Evolutionary conservation across 2,797 vertebrate genomes (phyloP).

Genomic region (Falco biarmicus): DNA sequence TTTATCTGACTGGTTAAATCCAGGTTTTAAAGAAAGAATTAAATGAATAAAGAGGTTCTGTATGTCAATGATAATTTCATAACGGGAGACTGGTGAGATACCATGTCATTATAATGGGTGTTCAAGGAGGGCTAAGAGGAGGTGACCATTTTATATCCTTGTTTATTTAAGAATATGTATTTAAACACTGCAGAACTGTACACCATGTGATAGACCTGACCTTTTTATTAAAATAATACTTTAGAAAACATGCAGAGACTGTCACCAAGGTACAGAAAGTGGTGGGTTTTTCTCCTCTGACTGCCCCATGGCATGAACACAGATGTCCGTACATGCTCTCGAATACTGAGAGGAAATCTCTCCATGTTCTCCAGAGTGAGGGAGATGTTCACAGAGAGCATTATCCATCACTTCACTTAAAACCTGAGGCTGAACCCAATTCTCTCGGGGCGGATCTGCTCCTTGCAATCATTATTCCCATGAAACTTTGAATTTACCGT

Average conservation of each 20-base stretch:
- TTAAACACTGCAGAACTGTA: constrained; percentile 32
- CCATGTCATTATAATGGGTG: background rate
- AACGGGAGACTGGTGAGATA: background rate
- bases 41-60: constrained; percentile 15
- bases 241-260: constrained; percentile 40
- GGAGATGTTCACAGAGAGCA: background rate
- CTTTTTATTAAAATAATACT: constrained; percentile 50
- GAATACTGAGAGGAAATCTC: background rate
- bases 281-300: background rate
- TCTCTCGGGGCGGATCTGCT: background rate
- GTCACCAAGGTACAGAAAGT: background rate
- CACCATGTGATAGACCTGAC: background rate
- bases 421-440: background rate
- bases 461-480: background rate
- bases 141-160: background rate
- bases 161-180: constrained; percentile 38
- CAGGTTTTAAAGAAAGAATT: constrained; percentile 24
- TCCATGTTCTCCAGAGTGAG: background rate
- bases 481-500: background rate
- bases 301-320: background rate
- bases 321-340: background rate
- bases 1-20: constrained; percentile 38
- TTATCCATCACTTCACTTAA: background rate
- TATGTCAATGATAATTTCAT: constrained; percentile 15
- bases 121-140: constrained; percentile 23